Conservation (phyloP, 2,113 vertebrate genomes). For the Istiophorus platypterus region DNA sequence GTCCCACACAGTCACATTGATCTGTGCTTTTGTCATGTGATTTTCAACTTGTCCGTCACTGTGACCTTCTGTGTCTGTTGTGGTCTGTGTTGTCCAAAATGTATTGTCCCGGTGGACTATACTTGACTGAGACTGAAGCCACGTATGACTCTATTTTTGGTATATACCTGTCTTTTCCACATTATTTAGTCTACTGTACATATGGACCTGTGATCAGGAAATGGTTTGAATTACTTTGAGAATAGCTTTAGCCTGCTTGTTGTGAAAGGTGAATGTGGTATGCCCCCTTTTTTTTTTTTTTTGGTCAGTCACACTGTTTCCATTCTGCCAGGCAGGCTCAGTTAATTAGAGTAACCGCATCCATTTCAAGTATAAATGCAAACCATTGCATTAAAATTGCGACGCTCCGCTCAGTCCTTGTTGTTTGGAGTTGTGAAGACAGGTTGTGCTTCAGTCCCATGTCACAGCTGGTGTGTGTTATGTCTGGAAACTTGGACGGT, state of each 20-base stretch:
- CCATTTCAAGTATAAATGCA: slow-evolving; percentile 56
- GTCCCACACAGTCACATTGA: slow-evolving; percentile 34
- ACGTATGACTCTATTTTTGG: slow-evolving; percentile 21
- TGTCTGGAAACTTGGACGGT: slow-evolving; percentile 76
- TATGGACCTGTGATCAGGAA: slow-evolving; percentile 27
- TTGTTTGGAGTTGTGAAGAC: slow-evolving; percentile 49
- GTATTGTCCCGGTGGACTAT: slow-evolving; percentile 9
- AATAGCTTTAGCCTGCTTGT: slow-evolving; percentile 34
- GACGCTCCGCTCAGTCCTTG: slow-evolving; percentile 48
- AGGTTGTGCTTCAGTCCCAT: slow-evolving; percentile 71
- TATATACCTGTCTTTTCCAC: slow-evolving; percentile 14
- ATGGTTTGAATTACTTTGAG: slow-evolving; percentile 39
- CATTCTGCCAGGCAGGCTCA: slow-evolving; percentile 55
- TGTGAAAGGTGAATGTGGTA: slow-evolving; percentile 56
- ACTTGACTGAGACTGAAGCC: slow-evolving; percentile 71
- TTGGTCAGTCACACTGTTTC: slow-evolving; percentile 60
- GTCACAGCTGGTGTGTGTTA: slow-evolving; percentile 77
- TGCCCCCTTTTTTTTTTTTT: slow-evolving; percentile 44
- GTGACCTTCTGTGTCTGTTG: slow-evolving; percentile 49
- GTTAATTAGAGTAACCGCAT: slow-evolving; percentile 69
- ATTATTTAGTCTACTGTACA: slow-evolving; percentile 42
- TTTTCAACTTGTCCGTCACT: slow-evolving; percentile 47
- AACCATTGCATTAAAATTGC: slow-evolving; percentile 59
- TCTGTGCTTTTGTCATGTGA: slow-evolving; percentile 60
- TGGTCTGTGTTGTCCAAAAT: slow-evolving; percentile 46